These are phyloP conservation scores for Bombus terrestris DNA, from an alignment of 1,140 invertebrate genomes.

Conservation along the genomic window DNA sequence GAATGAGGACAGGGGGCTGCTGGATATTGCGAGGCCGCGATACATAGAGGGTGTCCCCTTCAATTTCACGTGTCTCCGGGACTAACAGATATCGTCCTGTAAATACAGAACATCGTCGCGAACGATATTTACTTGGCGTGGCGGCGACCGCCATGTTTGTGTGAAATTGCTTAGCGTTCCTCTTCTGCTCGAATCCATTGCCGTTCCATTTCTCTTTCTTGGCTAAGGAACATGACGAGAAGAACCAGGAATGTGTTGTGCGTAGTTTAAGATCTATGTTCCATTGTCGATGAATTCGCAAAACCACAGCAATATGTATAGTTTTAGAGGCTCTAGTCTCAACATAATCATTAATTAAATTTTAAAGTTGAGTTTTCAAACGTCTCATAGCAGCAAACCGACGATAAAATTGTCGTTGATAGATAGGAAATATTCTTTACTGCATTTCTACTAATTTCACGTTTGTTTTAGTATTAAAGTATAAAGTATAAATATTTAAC, in stretches of 20 bases:
- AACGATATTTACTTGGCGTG: constrained; percentile 50
- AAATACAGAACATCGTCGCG: constrained; percentile 60
- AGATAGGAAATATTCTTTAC: not conserved
- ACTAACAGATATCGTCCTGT: constrained; percentile 64
- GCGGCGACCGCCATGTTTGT: constrained; percentile 11
- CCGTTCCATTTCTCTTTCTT: not conserved
- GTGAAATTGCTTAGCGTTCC: constrained; percentile 29
- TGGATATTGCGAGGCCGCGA: constrained; percentile 64
- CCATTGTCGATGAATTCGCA: not conserved
- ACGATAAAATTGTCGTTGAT: not conserved
- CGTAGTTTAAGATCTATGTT: not conserved
- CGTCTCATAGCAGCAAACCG: too few species aligned
- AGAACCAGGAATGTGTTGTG: not conserved
- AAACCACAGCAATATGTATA: too few species aligned
- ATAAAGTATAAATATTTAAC: too few species aligned
- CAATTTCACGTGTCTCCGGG: constrained; percentile 62
- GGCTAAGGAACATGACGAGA: not conserved
- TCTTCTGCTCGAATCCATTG: not conserved
- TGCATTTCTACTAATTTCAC: too few species aligned
- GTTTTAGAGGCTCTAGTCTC: too few species aligned
- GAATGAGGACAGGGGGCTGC: constrained; percentile 24
- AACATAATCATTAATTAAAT: too few species aligned
- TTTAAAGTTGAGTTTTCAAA: too few species aligned
- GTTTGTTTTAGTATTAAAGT: too few species aligned
- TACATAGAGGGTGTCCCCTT: constrained; percentile 63